Percentiles rank a stretch among this genome's conserved stretches.
Evolutionary conservation across 2,888 invertebrate species (phyloP).

Genomic region (Pilophorus perplexus): DNA sequence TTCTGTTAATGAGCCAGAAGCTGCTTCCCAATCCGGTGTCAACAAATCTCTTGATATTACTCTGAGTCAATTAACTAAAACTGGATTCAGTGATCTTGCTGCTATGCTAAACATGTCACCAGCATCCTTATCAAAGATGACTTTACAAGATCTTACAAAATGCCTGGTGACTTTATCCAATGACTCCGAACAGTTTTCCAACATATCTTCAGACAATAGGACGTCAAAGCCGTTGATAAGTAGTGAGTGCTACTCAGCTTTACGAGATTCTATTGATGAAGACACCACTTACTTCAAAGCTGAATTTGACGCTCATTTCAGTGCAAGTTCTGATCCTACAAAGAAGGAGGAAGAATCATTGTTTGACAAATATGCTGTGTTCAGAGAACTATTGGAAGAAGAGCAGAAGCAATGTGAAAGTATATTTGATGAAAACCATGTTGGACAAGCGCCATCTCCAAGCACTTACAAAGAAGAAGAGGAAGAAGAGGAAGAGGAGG

Average conservation of each 20-base stretch:
- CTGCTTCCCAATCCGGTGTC: constrained; percentile 9
- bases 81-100: constrained; percentile 78
- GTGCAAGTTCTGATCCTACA: constrained; percentile 39
- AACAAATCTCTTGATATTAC: constrained; percentile 66
- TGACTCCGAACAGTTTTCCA: constrained; percentile 50
- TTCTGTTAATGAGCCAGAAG: constrained; percentile 8
- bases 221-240: constrained; percentile 46
- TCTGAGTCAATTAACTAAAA: constrained; percentile 74
- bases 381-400: constrained; percentile 76
- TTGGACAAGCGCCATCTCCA: constrained; percentile 18
- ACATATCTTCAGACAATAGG: constrained; percentile 21
- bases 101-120: constrained; percentile 72
- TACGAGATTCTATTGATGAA: constrained; percentile 50
- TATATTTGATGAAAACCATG: constrained; percentile 41
- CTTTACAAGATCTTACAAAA: constrained; percentile 79
- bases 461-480: constrained; percentile 28
- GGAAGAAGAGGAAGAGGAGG: constrained; percentile 52
- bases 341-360: constrained; percentile 58
- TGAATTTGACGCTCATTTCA: constrained; percentile 63
- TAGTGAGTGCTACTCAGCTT: constrained; percentile 49
- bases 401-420: constrained; percentile 55
- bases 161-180: constrained; percentile 63
- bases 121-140: constrained; percentile 77
- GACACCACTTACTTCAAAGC: constrained; percentile 53
- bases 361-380: constrained; percentile 83